Conservation (phyloP, 1,140 invertebrate genomes). For the Lerema accius region DNA sequence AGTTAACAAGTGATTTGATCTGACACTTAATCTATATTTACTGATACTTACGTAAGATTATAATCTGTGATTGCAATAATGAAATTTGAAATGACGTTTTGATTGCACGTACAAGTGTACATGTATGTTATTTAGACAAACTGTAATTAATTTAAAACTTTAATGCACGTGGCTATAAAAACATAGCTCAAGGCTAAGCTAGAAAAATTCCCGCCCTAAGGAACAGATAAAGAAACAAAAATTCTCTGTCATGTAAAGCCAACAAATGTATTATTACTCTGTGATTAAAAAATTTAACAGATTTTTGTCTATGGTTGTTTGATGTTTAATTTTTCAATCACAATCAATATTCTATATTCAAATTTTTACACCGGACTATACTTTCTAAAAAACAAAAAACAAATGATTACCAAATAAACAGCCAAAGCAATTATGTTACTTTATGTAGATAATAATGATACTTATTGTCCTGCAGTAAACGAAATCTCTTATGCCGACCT, state of each 20-base stretch:
- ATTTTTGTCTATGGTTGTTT: too few species aligned
- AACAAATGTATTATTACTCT: too few species aligned
- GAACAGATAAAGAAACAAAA: too few species aligned
- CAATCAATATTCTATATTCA: too few species aligned
- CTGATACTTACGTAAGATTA: conserved; percentile 3
- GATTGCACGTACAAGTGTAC: background rate
- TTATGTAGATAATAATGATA: background rate
- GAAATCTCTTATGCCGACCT: conserved; percentile 23
- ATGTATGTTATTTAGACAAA: background rate
- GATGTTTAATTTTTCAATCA: too few species aligned
- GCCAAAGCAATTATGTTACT: background rate
- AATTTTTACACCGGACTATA: too few species aligned
- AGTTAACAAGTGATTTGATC: conserved; percentile 5
- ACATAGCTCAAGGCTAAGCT: too few species aligned
- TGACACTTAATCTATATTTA: conserved; percentile 21
- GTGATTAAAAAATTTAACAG: too few species aligned
- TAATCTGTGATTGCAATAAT: conserved; percentile 3
- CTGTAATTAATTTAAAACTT: background rate
- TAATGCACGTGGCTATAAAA: background rate
- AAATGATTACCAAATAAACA: too few species aligned
- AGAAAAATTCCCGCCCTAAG: too few species aligned
- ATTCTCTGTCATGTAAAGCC: too few species aligned
- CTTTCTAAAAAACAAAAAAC: too few species aligned
- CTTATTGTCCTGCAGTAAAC: background rate
- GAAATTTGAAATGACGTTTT: background rate